Base-by-base conservation (phyloP, 1,140 invertebrate species). In the Contarinia nasturtii region DNA sequence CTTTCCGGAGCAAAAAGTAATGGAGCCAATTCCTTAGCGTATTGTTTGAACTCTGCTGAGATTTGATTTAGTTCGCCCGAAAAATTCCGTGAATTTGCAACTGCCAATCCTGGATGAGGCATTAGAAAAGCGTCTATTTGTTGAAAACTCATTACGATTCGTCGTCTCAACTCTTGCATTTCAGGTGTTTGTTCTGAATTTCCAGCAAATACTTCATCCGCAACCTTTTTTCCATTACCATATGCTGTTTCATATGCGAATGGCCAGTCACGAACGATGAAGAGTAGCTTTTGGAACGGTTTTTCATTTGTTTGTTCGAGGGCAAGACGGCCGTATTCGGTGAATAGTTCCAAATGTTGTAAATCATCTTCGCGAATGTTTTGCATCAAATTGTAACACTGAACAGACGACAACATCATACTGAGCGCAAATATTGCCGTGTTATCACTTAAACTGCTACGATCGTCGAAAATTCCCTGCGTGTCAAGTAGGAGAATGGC, bases 181-280 rank as follows among this genome's bases (percentile, higher is more conserved):
- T 97, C 91, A 4, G 80, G 75, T 63, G 96, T 90, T 60, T 96
- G 91, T 53, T 78, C 79, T 36, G 87, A 80, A 1, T 79, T 81
- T 19, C 85, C 82, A 69, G 85, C 72, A 15, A 96, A 67, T 53
- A 90, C 70, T 57, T 79, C 75, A 48, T 88, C 76, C 7, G 97
- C 65, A n/a, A 97, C 80, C 52, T 77, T 68, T 50, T 77, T 68
- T 2, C 93, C 93, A 14, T 79, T 73, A 0, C 96, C 96, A 67
- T 95, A 99, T 7, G 79, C 67, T 8, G 87, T 85, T 64, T 99
- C 94, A 65, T 98, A 98, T 0, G 94, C 92, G 65, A 89, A 98
- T 64, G 89, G 88, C 95, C 95, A 99, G 67, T 98, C 95, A 48
- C 95, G 70, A 1, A 99, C 85, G 5, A 98, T 74, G 67, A 99